phyloP scores from a whole-genome alignment of 2,797 vertebrate genomes.

The Chlorospingus semifuscus region DNA sequence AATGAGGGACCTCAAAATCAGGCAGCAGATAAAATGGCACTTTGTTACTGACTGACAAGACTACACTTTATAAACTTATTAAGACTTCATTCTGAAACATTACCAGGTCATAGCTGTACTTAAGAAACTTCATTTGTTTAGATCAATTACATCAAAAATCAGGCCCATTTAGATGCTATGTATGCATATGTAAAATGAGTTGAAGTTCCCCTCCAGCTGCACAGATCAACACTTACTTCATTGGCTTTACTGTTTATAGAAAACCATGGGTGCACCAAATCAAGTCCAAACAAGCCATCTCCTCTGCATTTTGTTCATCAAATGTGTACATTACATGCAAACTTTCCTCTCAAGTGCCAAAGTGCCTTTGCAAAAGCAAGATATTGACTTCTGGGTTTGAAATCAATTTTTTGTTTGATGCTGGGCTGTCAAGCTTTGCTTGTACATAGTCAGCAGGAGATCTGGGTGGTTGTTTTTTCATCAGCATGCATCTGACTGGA shows the following conservation, averaged over 20 bases:
- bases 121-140: not conserved
- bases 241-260: not conserved
- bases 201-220: not conserved
- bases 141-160: not conserved
- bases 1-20: not conserved
- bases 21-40: not conserved
- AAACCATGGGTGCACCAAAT: not conserved
- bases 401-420: constrained; percentile 64
- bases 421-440: constrained; percentile 27
- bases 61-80: not conserved
- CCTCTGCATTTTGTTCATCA: constrained; percentile 8
- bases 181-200: not conserved
- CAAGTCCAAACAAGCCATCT: not conserved
- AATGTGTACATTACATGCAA: constrained; percentile 23
- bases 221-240: not conserved
- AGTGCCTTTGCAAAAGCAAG: constrained; percentile 57
- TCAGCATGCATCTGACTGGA: not conserved
- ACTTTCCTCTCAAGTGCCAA: constrained; percentile 41
- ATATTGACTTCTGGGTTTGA: constrained; percentile 53
- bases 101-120: not conserved
- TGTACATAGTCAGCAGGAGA: not conserved
- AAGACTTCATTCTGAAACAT: not conserved
- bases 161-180: not conserved
- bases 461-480: constrained; percentile 11
- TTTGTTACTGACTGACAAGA: not conserved